Evolutionary conservation across 1,140 invertebrate genomes (phyloP), one percentile per base, ranked within the genome.

Genomic region (Vanessa tameamea): DNA sequence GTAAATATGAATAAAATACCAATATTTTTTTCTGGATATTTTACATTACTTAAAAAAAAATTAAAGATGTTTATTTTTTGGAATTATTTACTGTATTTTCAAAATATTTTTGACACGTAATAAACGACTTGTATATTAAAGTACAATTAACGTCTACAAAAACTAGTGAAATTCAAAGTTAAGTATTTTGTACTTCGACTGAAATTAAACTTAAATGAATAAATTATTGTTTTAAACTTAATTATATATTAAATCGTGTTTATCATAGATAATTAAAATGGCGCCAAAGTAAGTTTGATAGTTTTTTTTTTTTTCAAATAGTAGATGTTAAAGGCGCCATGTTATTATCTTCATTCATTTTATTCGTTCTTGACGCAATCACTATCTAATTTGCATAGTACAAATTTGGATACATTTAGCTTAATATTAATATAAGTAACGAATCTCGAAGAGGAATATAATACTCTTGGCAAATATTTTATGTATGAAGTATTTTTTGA

Each of bases 301-400:
- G 7, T 53, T n/a, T 1, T 53, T 53, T n/a, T 53, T 53, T 53
- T 53, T 50, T 50, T 50, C 15, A n/a, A 53, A n/a, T n/a, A n/a
- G n/a, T n/a, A 15, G 31, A 12, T 23, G 23, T 16, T 57, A 20
- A 57, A 57, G 23, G 31, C 57, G 57, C 26, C 14, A 31, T n/a
- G 2, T 14, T 37, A 61, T 14, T 37, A 31, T 55, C 20, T 57
- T n/a, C 20, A 57, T 9, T 37, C 37, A 37, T 61, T 31, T 61
- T 23, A 37, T 31, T 31, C 5, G 6, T 61, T 43, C 11, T 57
- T 55, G 55, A 73, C 14, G 55, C 15, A 53, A 61, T 73, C 31
- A 48, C 53, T 20, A 23, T 48, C 64, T 73, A 43, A 63, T 87
- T 85, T 82, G 73, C 72, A 82, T 81, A 86, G 84, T 87, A 87